Evolutionary conservation across 2,113 vertebrate genomes (phyloP).

Genomic region (Oceanodroma tethys): DNA sequence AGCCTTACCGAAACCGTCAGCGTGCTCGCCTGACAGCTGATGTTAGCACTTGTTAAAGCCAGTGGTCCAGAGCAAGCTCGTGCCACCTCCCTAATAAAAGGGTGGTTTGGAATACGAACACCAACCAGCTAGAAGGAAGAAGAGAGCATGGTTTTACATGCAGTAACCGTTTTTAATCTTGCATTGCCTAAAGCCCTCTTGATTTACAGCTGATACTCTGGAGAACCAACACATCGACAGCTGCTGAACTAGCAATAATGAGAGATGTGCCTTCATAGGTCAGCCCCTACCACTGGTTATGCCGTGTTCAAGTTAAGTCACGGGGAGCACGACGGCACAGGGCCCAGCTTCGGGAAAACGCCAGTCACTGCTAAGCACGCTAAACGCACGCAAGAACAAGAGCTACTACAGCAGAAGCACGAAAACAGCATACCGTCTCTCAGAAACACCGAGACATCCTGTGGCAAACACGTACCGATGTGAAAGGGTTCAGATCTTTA

Average conservation of each 20-base stretch:
- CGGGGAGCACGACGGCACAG: background rate
- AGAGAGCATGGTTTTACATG: background rate
- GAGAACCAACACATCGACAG: rapidly evolving
- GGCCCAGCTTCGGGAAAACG: rapidly evolving
- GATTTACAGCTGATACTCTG: background rate
- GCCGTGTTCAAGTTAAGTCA: rapidly evolving
- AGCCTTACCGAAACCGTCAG: conserved; percentile 81
- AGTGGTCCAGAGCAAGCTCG: conserved; percentile 84
- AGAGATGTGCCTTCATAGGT: rapidly evolving
- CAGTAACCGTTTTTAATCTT: rapidly evolving
- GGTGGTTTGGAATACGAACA: conserved; percentile 87
- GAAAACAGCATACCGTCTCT: rapidly evolving
- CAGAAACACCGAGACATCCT: rapidly evolving
- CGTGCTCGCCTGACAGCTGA: conserved; percentile 86
- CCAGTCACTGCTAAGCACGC: rapidly evolving
- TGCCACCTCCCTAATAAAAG: conserved; percentile 83
- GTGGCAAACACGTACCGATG: conserved; percentile 74
- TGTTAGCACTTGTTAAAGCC: conserved; percentile 92
- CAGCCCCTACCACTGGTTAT: rapidly evolving
- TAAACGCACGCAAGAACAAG: rapidly evolving
- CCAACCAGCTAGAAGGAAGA: conserved; percentile 84
- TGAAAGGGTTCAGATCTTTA: conserved; percentile 89
- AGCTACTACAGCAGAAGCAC: background rate
- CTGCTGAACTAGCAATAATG: rapidly evolving
- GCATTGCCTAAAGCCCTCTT: rapidly evolving